These are phyloP conservation scores for Silvanus unidentatus DNA, from an alignment of 2,888 invertebrate genomes.

Conservation along the genomic window DNA sequence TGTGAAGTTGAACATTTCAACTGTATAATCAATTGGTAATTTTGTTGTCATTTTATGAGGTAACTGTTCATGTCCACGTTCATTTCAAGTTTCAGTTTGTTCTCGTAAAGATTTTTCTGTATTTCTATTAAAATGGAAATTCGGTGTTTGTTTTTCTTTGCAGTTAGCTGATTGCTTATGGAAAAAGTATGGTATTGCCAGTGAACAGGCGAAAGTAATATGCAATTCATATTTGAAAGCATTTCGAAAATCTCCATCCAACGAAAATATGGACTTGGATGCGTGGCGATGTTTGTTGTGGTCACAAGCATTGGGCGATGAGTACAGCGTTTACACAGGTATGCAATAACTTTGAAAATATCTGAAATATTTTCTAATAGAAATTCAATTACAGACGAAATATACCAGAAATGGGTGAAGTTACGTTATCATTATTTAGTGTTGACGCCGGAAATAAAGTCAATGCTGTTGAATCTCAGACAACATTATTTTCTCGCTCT, in stretches of 20 bases:
- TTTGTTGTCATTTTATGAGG: too few species aligned
- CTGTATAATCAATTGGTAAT: too few species aligned
- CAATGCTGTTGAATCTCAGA: conserved; percentile 63
- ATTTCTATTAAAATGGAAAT: too few species aligned
- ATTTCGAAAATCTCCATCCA: conserved; percentile 78
- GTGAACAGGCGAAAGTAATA: conserved; percentile 58
- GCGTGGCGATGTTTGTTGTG: conserved; percentile 74
- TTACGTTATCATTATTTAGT: conserved; percentile 72
- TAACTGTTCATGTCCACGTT: too few species aligned
- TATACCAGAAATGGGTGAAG: conserved; percentile 73
- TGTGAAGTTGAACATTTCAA: too few species aligned
- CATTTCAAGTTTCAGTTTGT: too few species aligned
- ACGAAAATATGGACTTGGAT: conserved; percentile 64
- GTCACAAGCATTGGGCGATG: conserved; percentile 69
- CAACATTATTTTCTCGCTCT: conserved; percentile 71
- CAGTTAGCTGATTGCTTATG: conserved; percentile 52
- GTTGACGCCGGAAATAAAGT: conserved; percentile 61
- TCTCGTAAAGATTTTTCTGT: too few species aligned
- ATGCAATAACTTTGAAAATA: conserved; percentile 26
- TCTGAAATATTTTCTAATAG: not conserved
- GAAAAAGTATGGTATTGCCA: conserved; percentile 61
- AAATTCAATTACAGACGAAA: conserved; percentile 54
- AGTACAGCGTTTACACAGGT: conserved; percentile 66
- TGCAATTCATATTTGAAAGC: conserved; percentile 65
- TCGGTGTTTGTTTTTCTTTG: conserved; percentile 16